Base-by-base conservation (phyloP, 2,797 vertebrate genomes). In the Sebastes dallii region DNA sequence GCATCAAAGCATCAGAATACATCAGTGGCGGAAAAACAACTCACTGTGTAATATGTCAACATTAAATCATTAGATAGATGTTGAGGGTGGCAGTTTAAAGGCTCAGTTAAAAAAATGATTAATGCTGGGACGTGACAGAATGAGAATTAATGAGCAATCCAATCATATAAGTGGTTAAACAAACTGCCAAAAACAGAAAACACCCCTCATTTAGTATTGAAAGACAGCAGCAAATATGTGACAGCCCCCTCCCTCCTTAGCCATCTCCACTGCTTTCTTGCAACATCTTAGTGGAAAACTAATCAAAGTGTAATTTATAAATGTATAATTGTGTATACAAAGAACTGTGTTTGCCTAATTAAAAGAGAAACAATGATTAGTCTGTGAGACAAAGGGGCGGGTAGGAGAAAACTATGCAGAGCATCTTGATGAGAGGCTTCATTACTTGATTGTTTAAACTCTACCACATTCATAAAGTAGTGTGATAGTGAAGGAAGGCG, bases 41-140 rank as follows among this genome's bases (percentile, higher is more conserved):
- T 85, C 58, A 78, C 74, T 84, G 82, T 88, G 84, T 91, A 89
- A 90, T 81, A 86, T 88, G 83, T 91, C 84, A 55, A 20, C 74
- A 66, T 72, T 93, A 93, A 92, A 94, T 94, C 89, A 91, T 89
- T 39, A 72, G 70, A 75, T 88, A 87, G 85, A 88, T 90, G 84
- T 90, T 78, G 66, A 88, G 80, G 66, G 55, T 90, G 86, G 83
- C 78, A 71, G 84, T 90, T 89, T 87, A 84, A 88, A 86, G 71
- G 72, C 62, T 59, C 64, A 75, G 73, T 85, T 83, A 86, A 90
- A 88, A 75, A 72, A 46, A 85, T 59, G 90, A 93, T 92, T 88
- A 84, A 92, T 82, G 84, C 50, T 22, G 66, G 32, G 87, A 88
- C 27, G 86, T 91, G 90, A 91, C 90, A 89, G 79, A 75, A 81